These are phyloP conservation scores for Atractosteus spatula DNA, from an alignment of 2,113 vertebrate genomes.

Conservation along the genomic window DNA sequence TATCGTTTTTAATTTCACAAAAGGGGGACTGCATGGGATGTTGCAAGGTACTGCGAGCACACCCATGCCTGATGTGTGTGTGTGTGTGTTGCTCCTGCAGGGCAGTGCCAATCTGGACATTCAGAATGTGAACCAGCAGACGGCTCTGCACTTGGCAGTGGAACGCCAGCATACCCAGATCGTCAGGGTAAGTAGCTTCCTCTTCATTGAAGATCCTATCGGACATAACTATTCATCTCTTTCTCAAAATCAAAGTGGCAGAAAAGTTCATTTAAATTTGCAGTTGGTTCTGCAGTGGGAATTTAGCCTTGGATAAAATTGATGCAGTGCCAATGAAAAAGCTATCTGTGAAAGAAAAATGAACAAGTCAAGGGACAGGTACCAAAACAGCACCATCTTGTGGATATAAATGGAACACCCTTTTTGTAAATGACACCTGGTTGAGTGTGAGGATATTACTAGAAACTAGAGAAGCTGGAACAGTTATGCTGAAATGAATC, in stretches of 20 bases:
- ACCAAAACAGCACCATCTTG: slow-evolving; percentile 62
- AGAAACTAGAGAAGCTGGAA: no score
- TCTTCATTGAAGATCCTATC: slow-evolving; percentile 25
- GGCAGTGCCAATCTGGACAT: slow-evolving; percentile 95
- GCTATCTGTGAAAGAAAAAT: slow-evolving; percentile 22
- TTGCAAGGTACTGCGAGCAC: no score
- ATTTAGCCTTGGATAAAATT: slow-evolving; percentile 41
- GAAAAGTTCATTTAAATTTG: slow-evolving; percentile 37
- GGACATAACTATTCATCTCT: slow-evolving; percentile 24
- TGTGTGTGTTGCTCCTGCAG: slow-evolving; percentile 53
- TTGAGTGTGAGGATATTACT: no score
- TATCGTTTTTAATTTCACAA: no score
- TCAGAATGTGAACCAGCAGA: slow-evolving; percentile 98
- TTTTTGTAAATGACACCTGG: no score
- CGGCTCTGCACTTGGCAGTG: slow-evolving; percentile 93
- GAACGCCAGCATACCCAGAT: slow-evolving; percentile 97
- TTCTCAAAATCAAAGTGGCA: slow-evolving; percentile 14
- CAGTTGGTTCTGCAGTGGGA: slow-evolving; percentile 50
- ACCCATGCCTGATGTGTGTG: slow-evolving; percentile 8
- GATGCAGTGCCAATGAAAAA: slow-evolving; percentile 39
- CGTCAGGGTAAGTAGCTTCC: slow-evolving; percentile 78
- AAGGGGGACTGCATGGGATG: no score
- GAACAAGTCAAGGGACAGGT: slow-evolving; percentile 38
- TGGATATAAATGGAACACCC: slow-evolving; percentile 46
- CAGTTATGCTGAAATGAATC: no score